Percentiles rank a stretch among this genome's conserved stretches.
phyloP scores from a whole-genome alignment of 2,113 vertebrate genomes.

The Tachuris rubrigastra region DNA sequence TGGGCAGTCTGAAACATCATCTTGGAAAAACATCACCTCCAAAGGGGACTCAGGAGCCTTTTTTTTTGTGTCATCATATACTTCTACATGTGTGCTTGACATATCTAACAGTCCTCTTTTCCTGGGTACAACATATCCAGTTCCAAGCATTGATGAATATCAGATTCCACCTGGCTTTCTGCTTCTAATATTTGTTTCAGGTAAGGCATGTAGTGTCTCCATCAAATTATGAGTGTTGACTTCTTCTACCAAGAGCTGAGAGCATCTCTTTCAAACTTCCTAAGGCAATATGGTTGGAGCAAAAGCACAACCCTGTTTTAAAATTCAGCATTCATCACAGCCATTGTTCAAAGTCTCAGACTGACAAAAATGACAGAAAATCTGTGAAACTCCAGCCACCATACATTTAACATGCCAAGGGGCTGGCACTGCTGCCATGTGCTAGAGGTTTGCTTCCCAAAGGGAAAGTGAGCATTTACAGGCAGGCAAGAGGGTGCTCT shows the following conservation, averaged over 20 bases:
- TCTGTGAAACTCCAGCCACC: neutral
- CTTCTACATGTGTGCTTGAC: neutral
- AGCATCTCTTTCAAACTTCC: neutral
- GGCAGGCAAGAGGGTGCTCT: rapidly evolving
- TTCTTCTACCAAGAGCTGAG: neutral
- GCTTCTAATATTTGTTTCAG: neutral
- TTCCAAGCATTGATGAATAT: neutral
- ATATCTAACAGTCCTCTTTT: neutral
- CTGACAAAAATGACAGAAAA: neutral
- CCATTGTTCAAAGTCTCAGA: neutral
- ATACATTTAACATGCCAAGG: neutral
- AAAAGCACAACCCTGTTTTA: neutral
- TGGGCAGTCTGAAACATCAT: neutral
- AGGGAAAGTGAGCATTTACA: neutral
- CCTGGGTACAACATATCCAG: neutral
- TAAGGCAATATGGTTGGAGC: neutral
- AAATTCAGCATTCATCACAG: neutral
- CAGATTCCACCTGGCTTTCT: neutral
- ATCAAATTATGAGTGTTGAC: neutral
- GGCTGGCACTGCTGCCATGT: neutral
- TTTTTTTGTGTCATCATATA: neutral
- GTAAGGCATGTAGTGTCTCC: neutral
- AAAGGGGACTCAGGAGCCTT: neutral
- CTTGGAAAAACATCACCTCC: neutral
- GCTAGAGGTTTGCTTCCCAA: neutral